Evolutionary conservation across 2,113 vertebrate genomes (phyloP).

Genomic region (Rhabdomys dilectus): DNA sequence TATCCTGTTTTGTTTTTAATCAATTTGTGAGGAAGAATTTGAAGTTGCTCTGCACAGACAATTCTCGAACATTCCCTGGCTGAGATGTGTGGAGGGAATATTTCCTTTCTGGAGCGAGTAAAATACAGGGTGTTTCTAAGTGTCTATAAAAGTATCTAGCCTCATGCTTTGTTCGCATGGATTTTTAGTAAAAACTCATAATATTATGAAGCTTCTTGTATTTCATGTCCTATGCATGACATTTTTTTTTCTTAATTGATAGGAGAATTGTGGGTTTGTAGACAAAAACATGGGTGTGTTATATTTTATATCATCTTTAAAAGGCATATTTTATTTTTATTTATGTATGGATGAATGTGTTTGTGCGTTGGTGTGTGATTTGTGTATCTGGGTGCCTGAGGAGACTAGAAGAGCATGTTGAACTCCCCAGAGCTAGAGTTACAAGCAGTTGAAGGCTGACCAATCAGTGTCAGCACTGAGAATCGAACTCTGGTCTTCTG

Average conservation of each 20-base stretch:
- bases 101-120: conserved; percentile 43
- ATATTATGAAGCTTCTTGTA: conserved; percentile 11
- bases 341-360: not conserved
- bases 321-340: not conserved
- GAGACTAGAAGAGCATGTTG: not conserved
- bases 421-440: not conserved
- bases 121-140: conserved; percentile 17
- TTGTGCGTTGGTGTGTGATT: not conserved
- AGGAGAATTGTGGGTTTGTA: not conserved
- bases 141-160: not conserved
- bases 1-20: conserved; percentile 6
- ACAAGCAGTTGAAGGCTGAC: not conserved
- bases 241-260: conserved; percentile 26
- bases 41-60: not conserved
- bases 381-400: not conserved
- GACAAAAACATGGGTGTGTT: not conserved
- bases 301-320: conserved; percentile 50
- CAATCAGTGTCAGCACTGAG: not conserved
- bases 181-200: conserved; percentile 26
- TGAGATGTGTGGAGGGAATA: conserved; percentile 5
- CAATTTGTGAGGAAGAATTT: not conserved
- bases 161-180: not conserved
- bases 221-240: not conserved
- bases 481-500: not conserved
- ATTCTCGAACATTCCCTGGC: conserved; percentile 47